A percentile compares a stretch with the other conserved stretches of the same genome.
phyloP scores from a whole-genome alignment of 2,113 vertebrate species.

The Malurus melanocephalus region DNA sequence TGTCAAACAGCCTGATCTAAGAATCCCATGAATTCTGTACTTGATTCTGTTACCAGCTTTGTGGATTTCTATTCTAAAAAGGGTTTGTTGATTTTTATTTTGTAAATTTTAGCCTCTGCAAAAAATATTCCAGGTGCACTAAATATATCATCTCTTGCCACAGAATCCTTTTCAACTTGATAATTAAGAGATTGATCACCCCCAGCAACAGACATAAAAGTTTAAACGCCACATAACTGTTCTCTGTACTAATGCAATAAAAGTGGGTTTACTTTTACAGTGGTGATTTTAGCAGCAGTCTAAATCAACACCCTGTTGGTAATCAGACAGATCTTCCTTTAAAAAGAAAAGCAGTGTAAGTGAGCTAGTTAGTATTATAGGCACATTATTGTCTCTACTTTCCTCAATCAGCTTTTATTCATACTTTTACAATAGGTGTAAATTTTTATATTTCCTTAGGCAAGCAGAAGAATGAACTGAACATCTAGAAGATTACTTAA shows the following conservation, averaged over 20 bases:
- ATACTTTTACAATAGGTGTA: constrained; percentile 67
- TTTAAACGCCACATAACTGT: constrained; percentile 5
- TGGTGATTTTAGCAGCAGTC: constrained; percentile 42
- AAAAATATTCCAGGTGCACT: neutral
- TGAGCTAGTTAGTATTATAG: constrained; percentile 52
- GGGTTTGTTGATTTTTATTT: constrained; percentile 1
- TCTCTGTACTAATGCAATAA: constrained; percentile 35
- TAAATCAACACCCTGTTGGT: constrained; percentile 43
- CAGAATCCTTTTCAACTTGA: neutral
- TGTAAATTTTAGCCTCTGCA: neutral
- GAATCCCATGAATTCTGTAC: neutral
- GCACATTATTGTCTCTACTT: constrained; percentile 59
- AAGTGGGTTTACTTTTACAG: constrained; percentile 37
- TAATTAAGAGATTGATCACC: constrained; percentile 38
- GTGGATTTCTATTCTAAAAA: neutral
- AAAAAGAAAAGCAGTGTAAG: constrained; percentile 29
- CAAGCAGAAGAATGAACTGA: constrained; percentile 58
- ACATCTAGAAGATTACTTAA: constrained; percentile 41
- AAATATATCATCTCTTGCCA: neutral
- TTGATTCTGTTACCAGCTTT: neutral
- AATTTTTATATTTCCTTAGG: constrained; percentile 63
- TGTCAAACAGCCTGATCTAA: neutral
- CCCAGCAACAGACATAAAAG: neutral
- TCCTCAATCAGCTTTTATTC: constrained; percentile 66
- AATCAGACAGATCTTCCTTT: constrained; percentile 39